Evolutionary conservation across 2,113 vertebrate species (phyloP), one percentile per base, ranked within the genome.

Genomic region (Diadophis punctatus): DNA sequence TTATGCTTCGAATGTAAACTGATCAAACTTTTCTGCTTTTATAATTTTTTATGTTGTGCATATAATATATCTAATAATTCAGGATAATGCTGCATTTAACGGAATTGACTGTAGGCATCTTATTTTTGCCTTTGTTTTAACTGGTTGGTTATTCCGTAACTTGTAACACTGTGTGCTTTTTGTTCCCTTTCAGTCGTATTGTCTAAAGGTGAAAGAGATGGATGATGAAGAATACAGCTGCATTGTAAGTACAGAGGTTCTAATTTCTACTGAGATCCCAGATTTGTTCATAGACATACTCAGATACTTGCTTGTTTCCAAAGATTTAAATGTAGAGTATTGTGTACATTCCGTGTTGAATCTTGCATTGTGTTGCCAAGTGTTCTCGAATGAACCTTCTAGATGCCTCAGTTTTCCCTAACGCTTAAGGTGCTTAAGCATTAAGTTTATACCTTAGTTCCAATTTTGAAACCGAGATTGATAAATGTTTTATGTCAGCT

Each of bases 161-260:
- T 93, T 90, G 87, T 92, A 30, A 91, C 90, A 90, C 12, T 93
- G 84, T 91, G 9, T 91, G 9, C 93, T 94, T 43, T 87, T 56
- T 16, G 92, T 96, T 96, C 87, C 96, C 90, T 90, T 88, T 0
- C 97, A 99, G 99, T 99, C 99, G 0, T 99, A 99, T 95, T 99
- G 99, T 96, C 96, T 99, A 96, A 99, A 99, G 97, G 99, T 99
- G 97, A 99, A 99, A 96, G 99, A 99, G 96, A 99, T 99, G 99
- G 99, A 99, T 25, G 99, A 99, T 91, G 99, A 99, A 94, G 99
- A 99, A 52, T 99, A 99, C 98, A 99, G 98, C 98, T 99, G 98
- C 96, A 99, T 99, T 2, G 99, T 99, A 96, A 99, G 99, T 99
- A 93, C 27, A 9, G 1, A 0, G 16, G 6, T 39, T 91, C 49